A percentile compares a stretch with the other conserved stretches of the same genome.
These are phyloP conservation scores for Atrichornis clamosus DNA, from an alignment of 2,113 vertebrate species.

Conservation along the genomic window DNA sequence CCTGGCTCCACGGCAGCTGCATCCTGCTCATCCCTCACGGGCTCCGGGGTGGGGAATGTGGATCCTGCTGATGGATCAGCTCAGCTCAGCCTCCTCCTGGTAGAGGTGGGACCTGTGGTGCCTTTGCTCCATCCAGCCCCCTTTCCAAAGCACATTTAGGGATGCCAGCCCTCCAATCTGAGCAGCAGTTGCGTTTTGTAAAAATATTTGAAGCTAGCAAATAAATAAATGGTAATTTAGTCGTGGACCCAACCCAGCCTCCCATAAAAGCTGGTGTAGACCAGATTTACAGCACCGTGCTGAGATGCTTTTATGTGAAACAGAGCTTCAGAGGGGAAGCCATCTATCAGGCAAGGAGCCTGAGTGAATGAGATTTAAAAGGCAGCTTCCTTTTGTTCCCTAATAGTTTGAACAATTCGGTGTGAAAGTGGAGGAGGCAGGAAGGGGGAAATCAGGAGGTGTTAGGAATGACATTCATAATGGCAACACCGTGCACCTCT, in stretches of 20 bases:
- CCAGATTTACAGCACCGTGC: conserved; percentile 71
- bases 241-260: conserved; percentile 31
- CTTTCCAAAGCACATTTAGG: fast-evolving
- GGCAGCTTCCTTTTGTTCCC: conserved; percentile 73
- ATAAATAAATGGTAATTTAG: conserved; percentile 69
- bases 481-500: conserved; percentile 30
- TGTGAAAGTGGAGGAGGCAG: conserved; percentile 44
- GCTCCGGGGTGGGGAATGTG: fast-evolving
- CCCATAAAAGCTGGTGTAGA: conserved; percentile 70
- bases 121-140: background rate
- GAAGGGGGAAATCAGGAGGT: conserved; percentile 57
- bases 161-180: background rate
- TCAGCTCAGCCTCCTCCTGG: background rate
- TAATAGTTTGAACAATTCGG: conserved; percentile 69
- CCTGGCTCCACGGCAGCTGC: fast-evolving
- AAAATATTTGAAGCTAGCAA: background rate
- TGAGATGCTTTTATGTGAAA: conserved; percentile 71
- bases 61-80: fast-evolving
- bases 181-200: background rate
- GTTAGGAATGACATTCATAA: conserved; percentile 64
- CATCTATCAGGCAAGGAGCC: conserved; percentile 68
- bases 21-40: fast-evolving
- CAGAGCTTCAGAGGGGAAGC: conserved; percentile 66
- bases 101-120: fast-evolving
- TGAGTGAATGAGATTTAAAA: conserved; percentile 72